phyloP scores from a whole-genome alignment of 2,113 vertebrate genomes.

The Thymallus thymallus region DNA sequence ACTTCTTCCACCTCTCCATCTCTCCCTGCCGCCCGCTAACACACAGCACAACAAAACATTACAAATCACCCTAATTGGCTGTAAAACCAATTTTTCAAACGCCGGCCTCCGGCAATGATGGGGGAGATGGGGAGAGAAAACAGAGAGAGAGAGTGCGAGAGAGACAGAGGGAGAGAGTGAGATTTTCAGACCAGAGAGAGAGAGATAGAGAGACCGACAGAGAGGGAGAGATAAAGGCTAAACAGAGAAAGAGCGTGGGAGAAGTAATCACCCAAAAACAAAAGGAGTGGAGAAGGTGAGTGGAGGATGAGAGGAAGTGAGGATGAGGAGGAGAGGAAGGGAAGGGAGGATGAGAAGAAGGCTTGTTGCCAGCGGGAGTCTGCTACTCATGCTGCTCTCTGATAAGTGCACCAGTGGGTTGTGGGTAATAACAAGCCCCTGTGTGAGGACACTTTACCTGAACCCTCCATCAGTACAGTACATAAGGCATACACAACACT shows the following conservation, averaged over 20 bases:
- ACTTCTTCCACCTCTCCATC: background rate
- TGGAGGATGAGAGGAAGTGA: background rate
- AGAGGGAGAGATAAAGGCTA: too few relatives aligned
- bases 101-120: background rate
- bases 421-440: background rate
- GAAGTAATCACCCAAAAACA: background rate
- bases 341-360: background rate
- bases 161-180: too few relatives aligned
- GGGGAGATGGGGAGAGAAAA: background rate
- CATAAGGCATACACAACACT: background rate
- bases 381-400: background rate
- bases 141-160: background rate
- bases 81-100: constrained; percentile 20
- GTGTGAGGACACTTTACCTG: background rate
- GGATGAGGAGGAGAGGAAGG: background rate
- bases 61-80: constrained; percentile 26
- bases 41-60: constrained; percentile 4
- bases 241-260: background rate
- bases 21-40: constrained; percentile 1
- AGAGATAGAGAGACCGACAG: too few relatives aligned
- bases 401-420: background rate
- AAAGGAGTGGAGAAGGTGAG: background rate
- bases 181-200: too few relatives aligned
- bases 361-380: background rate
- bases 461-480: background rate